phyloP scores from a whole-genome alignment of 2,797 vertebrate species.

The Artibeus lituratus region DNA sequence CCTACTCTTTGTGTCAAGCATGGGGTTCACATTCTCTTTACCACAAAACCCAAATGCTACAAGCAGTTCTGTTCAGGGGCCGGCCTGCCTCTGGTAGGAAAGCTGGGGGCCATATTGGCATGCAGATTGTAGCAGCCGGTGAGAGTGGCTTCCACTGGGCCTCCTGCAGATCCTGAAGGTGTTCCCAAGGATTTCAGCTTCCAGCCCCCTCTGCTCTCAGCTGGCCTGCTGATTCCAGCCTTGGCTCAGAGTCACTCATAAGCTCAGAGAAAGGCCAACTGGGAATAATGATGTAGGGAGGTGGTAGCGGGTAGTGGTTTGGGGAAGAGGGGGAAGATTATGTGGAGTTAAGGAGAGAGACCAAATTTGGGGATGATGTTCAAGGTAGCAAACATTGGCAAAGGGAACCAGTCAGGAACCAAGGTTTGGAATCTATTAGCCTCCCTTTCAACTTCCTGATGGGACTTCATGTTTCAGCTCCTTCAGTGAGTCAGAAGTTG shows the following conservation, averaged over 20 bases:
- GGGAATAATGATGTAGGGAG: background rate
- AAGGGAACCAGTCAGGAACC: background rate
- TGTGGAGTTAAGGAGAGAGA: background rate
- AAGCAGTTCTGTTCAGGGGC: background rate
- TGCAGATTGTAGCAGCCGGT: slow-evolving; percentile 20
- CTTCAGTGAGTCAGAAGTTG: background rate
- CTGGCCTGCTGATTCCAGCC: background rate
- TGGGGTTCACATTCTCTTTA: background rate
- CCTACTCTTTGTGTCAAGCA: background rate
- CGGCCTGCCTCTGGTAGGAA: background rate
- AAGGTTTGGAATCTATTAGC: background rate
- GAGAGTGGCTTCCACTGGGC: background rate
- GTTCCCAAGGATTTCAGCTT: slow-evolving; percentile 16
- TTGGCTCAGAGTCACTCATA: background rate
- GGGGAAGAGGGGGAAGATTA: background rate
- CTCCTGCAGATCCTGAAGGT: background rate
- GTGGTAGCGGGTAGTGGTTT: background rate
- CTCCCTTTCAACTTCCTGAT: background rate
- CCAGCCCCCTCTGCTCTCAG: background rate
- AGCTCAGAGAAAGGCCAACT: slow-evolving; percentile 14
- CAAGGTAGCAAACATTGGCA: background rate
- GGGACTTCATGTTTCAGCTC: background rate
- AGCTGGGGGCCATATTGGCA: background rate
- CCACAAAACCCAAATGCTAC: slow-evolving; percentile 3
- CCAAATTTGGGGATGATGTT: background rate